A percentile compares a stretch with the other conserved stretches of the same genome.
These are phyloP conservation scores for Phyllotreta cruciferae DNA, from an alignment of 2,888 invertebrate genomes.

Conservation along the genomic window DNA sequence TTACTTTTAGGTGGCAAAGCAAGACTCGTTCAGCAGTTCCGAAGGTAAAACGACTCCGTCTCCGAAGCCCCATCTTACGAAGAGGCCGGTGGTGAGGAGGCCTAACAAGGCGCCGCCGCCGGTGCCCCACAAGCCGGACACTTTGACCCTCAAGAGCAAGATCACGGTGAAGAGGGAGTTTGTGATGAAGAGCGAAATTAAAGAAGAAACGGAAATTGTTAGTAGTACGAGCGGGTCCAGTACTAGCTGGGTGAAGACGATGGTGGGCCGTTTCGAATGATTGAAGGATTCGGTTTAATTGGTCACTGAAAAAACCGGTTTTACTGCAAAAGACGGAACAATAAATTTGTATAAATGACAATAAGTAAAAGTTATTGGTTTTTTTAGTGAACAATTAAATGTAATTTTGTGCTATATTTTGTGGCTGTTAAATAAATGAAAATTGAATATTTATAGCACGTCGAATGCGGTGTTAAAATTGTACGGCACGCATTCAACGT, in stretches of 20 bases:
- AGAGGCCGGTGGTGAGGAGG: conserved; percentile 47
- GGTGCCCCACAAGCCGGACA: conserved; percentile 68
- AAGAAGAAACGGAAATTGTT: conserved; percentile 10
- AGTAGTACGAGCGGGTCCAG: conserved; percentile 58
- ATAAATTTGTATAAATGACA: neutral
- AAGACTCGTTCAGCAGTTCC: conserved; percentile 51
- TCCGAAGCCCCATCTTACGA: conserved; percentile 21
- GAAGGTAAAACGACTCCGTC: conserved; percentile 29
- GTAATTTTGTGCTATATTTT: too few species aligned
- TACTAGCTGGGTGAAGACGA: conserved; percentile 77
- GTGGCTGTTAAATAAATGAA: too few species aligned
- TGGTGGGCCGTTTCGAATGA: conserved; percentile 76
- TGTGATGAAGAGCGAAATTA: conserved; percentile 23
- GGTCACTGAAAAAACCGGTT: conserved; percentile 22
- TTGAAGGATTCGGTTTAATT: conserved; percentile 42
- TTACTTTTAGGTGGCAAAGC: conserved; percentile 41
- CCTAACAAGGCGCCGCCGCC: conserved; percentile 68
- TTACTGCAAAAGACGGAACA: conserved; percentile 2
- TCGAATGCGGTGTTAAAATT: too few species aligned
- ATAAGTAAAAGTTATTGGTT: neutral
- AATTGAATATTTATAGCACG: too few species aligned
- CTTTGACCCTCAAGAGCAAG: conserved; percentile 38
- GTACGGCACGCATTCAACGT: too few species aligned
- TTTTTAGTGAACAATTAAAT: conserved; percentile 9
- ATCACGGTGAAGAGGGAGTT: conserved; percentile 21